Evolutionary conservation across 2,797 vertebrate genomes (phyloP).

Genomic region (Perodicticus potto): DNA sequence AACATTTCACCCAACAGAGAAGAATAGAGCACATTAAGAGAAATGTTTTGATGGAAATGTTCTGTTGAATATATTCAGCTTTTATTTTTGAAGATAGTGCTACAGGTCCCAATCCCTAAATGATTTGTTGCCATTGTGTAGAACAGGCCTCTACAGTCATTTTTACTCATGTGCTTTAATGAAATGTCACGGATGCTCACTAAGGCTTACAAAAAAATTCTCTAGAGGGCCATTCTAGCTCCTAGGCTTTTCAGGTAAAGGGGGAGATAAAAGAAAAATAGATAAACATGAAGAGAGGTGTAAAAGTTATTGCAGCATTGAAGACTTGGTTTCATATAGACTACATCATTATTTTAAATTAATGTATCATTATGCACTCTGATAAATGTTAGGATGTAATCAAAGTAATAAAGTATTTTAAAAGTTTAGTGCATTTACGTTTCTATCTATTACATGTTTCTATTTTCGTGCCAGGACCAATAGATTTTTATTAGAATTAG

Average conservation of each 20-base stretch:
- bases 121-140: slow-evolving; percentile 41
- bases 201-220: not conserved
- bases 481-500: slow-evolving; percentile 5
- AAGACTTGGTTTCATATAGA: not conserved
- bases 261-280: not conserved
- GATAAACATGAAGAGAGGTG: not conserved
- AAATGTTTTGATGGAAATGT: slow-evolving; percentile 26
- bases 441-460: not conserved
- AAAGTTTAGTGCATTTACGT: not conserved
- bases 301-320: not conserved
- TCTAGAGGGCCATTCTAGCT: not conserved
- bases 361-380: not conserved
- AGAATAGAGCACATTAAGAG: slow-evolving; percentile 43
- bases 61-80: slow-evolving; percentile 35
- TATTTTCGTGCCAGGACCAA: not conserved
- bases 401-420: not conserved
- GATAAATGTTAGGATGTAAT: not conserved
- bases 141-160: slow-evolving; percentile 51
- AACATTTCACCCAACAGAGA: slow-evolving; percentile 38
- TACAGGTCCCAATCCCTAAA: not conserved
- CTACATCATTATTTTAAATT: not conserved
- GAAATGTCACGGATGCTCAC: slow-evolving; percentile 41
- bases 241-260: not conserved
- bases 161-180: slow-evolving; percentile 57
- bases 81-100: slow-evolving; percentile 32